phyloP scores from a whole-genome alignment of 2,797 vertebrate species.

The Chelonia mydas region DNA sequence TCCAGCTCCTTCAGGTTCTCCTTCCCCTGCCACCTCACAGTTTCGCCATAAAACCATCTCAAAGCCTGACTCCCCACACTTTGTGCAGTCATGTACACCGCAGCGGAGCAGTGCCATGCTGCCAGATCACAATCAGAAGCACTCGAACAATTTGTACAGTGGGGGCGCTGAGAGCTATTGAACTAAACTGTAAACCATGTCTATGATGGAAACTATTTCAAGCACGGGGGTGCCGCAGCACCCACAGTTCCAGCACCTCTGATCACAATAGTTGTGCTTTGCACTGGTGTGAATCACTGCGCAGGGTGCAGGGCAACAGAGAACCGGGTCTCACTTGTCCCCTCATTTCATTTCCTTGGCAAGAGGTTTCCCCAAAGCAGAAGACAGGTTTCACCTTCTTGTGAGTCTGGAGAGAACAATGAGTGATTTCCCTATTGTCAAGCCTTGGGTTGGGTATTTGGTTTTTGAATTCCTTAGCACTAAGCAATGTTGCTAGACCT shows the following conservation, averaged over 20 bases:
- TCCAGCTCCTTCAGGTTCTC: not conserved
- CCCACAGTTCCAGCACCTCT: no score
- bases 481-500: not conserved
- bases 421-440: not conserved
- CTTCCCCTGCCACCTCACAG: accelerated
- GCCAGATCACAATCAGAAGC: not conserved
- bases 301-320: accelerated
- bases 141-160: no score
- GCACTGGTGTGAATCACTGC: accelerated
- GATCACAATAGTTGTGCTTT: not conserved
- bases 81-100: not conserved
- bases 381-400: not conserved
- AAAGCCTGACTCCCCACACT: not conserved
- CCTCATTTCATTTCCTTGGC: accelerated
- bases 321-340: not conserved
- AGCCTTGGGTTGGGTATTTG: not conserved
- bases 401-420: not conserved
- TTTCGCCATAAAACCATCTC: not conserved
- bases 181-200: no score
- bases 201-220: no score
- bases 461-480: slow-evolving; percentile 13
- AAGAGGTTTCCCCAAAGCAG: not conserved
- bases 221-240: no score
- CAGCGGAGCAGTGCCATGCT: not conserved
- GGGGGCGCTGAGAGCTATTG: no score